Percentiles rank a stretch among this genome's conserved stretches.
phyloP scores from a whole-genome alignment of 2,888 invertebrate genomes.

The Plebejus anna region DNA sequence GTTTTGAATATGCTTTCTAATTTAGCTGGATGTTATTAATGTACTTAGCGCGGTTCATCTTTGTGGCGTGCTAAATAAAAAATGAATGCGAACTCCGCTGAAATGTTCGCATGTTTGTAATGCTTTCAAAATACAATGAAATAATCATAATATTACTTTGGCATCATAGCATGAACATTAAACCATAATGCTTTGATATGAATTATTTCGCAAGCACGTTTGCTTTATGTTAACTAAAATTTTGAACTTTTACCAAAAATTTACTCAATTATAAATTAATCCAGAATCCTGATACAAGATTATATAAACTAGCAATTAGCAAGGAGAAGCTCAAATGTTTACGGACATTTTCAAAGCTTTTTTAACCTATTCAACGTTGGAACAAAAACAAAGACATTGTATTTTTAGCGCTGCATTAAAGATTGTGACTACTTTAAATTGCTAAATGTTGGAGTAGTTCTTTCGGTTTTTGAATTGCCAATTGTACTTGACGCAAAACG shows the following conservation, averaged over 20 bases:
- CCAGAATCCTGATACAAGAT: background rate
- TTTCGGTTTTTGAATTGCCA: constrained; percentile 25
- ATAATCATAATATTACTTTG: background rate
- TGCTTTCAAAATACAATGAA: background rate
- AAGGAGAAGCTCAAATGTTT: background rate
- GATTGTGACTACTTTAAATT: constrained; percentile 16
- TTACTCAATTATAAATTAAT: background rate
- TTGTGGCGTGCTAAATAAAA: background rate
- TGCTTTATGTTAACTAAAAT: background rate
- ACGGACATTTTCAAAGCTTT: background rate
- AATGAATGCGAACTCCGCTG: background rate
- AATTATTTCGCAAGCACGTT: background rate
- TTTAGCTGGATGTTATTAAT: background rate
- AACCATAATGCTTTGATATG: background rate
- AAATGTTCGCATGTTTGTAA: background rate
- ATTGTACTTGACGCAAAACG: background rate
- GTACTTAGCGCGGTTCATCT: constrained; percentile 7
- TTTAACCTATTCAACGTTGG: background rate
- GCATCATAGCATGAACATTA: background rate
- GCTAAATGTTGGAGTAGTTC: constrained; percentile 20
- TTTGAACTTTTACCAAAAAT: background rate
- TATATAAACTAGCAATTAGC: background rate
- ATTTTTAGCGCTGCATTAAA: constrained; percentile 22
- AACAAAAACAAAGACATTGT: constrained; percentile 8
- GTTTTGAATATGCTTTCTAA: constrained; percentile 10